Evolutionary conservation across 2,797 vertebrate genomes (phyloP).

Genomic region (Diglossa cyanea): DNA sequence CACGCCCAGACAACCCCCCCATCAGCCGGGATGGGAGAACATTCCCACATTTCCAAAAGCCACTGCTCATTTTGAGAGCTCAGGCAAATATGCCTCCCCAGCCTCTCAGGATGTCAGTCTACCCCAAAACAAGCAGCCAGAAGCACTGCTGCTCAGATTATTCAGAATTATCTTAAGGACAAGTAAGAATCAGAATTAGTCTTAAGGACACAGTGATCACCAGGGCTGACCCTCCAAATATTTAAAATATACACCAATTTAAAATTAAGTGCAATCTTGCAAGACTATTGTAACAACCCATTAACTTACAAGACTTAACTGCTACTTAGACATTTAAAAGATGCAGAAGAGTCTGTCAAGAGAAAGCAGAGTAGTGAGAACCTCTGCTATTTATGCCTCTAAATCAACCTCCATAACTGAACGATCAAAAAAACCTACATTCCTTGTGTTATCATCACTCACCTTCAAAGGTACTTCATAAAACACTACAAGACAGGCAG

Average conservation of each 20-base stretch:
- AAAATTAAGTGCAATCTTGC: neutral
- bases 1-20: neutral
- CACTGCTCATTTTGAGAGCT: neutral
- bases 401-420: neutral
- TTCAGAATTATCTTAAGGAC: neutral
- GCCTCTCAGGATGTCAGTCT: neutral
- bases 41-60: neutral
- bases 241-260: neutral
- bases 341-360: neutral
- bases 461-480: neutral
- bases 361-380: neutral
- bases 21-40: fast-evolving
- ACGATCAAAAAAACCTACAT: neutral
- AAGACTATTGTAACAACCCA: neutral
- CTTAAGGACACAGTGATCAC: neutral
- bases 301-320: neutral
- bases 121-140: neutral
- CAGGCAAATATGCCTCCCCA: neutral
- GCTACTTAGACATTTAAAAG: neutral
- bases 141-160: neutral
- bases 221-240: neutral
- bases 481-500: neutral
- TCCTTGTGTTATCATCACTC: neutral
- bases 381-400: neutral
- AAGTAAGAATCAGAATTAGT: neutral